Evolutionary conservation across 2,797 vertebrate genomes (phyloP), one percentile per base, ranked within the genome.

Genomic region (Dicrostonyx torquatus): DNA sequence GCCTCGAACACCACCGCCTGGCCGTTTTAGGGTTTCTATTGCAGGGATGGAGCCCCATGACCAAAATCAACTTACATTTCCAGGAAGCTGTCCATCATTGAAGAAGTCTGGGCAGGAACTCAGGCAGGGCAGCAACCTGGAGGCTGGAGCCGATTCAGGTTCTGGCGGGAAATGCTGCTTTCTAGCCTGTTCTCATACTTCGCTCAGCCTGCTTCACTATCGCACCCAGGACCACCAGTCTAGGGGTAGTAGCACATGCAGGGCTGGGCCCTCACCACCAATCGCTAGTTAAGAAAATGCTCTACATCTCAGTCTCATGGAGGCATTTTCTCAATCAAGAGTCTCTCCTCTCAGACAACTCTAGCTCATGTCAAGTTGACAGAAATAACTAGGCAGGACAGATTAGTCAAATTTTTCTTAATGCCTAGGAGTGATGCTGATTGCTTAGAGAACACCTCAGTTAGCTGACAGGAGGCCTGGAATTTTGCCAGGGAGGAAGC

Each of bases 361-460:
- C 18, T 2, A 84, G 43, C 62, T 50, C 14, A 7, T 7, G 12
- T 50, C 43, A n/a, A 45, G 31, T 66, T 48, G 82, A 50, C 43
- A 68, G 48, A 84, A 68, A 68, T 58, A 58, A 24, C 31, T 68
- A n/a, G 43, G 15, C 62, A 68, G 60, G 62, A 66, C 18, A 66
- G 62, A 26, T 24, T 31, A 68, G 62, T n/a, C 20, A 48, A 10
- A 50, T 15, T 84, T 66, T n/a, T 45, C 60, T 45, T 83, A 18
- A 10, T 62, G 20, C 45, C 10, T 4, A 70, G 17, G 64, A 50
- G 24, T 4, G 2, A 0, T 12, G 24, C 0, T 29, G 22, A 26
- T 26, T 85, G 22, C 37, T 85, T 70, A 70, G 4, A 87, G 24
- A 29, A 55, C 50, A 40, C 48, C 50, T 40, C 84, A 31, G 66